phyloP scores from a whole-genome alignment of 2,113 vertebrate species.

The Acanthochromis polyacanthus region DNA sequence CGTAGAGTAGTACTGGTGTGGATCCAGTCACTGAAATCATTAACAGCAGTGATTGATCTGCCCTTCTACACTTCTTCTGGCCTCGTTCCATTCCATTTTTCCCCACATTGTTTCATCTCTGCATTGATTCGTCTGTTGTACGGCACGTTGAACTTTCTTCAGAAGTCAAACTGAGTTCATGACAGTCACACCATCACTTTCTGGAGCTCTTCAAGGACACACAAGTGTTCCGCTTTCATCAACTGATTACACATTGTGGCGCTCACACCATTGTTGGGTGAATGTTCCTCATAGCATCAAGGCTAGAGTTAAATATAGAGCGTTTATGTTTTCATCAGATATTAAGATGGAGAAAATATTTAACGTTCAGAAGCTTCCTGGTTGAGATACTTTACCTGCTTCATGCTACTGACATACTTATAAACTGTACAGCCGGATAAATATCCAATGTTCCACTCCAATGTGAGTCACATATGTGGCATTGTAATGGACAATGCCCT shows the following conservation, averaged over 20 bases:
- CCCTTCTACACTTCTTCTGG: too few species aligned
- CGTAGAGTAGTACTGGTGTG: too few species aligned
- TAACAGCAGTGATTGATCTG: too few species aligned
- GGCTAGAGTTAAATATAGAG: constrained; percentile 27
- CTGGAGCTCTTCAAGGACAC: not conserved
- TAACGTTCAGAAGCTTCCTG: not conserved
- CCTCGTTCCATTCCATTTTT: too few species aligned
- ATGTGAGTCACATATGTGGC: not conserved
- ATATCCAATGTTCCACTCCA: not conserved
- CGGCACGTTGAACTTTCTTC: too few species aligned
- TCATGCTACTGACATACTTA: not conserved
- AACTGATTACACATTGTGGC: constrained; percentile 24
- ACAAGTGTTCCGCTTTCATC: not conserved
- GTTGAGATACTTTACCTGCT: not conserved
- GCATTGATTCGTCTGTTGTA: too few species aligned
- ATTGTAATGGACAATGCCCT: constrained; percentile 4
- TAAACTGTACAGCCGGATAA: not conserved
- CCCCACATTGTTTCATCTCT: too few species aligned
- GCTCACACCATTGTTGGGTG: constrained; percentile 7
- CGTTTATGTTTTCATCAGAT: not conserved
- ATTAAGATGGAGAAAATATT: not conserved
- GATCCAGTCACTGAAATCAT: too few species aligned
- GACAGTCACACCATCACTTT: too few species aligned
- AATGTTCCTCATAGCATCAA: constrained; percentile 42
- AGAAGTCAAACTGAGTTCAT: too few species aligned